A percentile compares a stretch with the other conserved stretches of the same genome.
Evolutionary conservation across 2,797 vertebrate genomes (phyloP).

Genomic region (Oreochromis mossambicus): DNA sequence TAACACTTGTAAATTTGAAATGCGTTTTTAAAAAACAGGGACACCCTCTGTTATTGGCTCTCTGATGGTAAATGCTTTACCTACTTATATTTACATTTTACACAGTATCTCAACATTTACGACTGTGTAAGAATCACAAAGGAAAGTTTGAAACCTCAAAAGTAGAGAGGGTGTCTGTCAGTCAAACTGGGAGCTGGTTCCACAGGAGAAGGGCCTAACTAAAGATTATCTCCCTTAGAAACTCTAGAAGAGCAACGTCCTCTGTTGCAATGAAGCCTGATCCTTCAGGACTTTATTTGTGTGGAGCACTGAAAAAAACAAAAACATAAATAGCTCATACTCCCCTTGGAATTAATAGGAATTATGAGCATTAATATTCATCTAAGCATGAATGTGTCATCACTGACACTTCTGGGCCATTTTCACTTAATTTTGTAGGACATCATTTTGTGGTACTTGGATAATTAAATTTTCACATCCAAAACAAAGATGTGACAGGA

Average conservation of each 20-base stretch:
- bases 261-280: background rate
- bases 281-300: background rate
- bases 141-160: background rate
- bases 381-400: background rate
- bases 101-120: accelerated
- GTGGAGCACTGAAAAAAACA: background rate
- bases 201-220: background rate
- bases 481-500: background rate
- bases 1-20: background rate
- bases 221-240: background rate
- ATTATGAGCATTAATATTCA: background rate
- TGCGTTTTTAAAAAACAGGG: background rate
- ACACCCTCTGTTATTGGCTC: background rate
- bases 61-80: background rate
- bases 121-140: background rate
- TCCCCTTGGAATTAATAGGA: background rate
- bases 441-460: background rate
- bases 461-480: background rate
- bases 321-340: background rate
- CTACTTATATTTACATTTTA: background rate
- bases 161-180: background rate
- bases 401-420: background rate
- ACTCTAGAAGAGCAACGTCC: background rate
- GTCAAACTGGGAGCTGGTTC: background rate
- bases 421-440: background rate